These are phyloP conservation scores for Exephanes ischioxanthus DNA, from an alignment of 2,888 invertebrate genomes.

Conservation along the genomic window DNA sequence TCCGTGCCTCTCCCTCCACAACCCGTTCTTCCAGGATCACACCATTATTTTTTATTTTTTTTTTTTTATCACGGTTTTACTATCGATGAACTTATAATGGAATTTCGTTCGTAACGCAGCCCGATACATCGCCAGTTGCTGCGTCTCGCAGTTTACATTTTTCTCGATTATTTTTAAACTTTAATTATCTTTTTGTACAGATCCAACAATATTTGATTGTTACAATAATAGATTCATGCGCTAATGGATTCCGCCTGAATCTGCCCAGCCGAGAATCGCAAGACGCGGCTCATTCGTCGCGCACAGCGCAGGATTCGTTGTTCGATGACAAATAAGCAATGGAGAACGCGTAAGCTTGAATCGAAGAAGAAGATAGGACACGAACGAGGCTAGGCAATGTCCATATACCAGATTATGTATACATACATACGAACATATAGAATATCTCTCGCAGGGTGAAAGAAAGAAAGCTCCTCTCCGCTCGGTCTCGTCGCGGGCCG, in stretches of 20 bases:
- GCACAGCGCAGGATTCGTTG: neutral
- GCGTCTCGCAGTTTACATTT: neutral
- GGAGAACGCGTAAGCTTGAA: conserved; percentile 24
- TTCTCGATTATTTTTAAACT: neutral
- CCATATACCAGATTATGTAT: conserved; percentile 19
- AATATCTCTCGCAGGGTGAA: conserved; percentile 45
- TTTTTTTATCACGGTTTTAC: conserved; percentile 45
- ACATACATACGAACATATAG: conserved; percentile 5
- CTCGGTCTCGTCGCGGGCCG: conserved; percentile 34
- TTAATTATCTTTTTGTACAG: neutral
- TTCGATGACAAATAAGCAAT: conserved; percentile 29
- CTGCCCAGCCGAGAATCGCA: neutral
- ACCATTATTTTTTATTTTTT: conserved; percentile 53
- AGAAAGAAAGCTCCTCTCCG: conserved; percentile 60
- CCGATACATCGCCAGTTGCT: neutral
- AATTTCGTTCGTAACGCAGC: conserved; percentile 14
- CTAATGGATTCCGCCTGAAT: neutral
- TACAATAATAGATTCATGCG: neutral
- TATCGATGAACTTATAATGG: conserved; percentile 59
- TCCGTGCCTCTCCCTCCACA: conserved; percentile 33
- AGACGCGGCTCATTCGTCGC: neutral
- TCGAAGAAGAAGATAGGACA: conserved; percentile 2
- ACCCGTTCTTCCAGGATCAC: conserved; percentile 60
- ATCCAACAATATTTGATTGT: neutral
- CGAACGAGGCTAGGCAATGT: conserved; percentile 17